These are phyloP conservation scores for Apamea anceps DNA, from an alignment of 2,888 invertebrate genomes.

Conservation along the genomic window DNA sequence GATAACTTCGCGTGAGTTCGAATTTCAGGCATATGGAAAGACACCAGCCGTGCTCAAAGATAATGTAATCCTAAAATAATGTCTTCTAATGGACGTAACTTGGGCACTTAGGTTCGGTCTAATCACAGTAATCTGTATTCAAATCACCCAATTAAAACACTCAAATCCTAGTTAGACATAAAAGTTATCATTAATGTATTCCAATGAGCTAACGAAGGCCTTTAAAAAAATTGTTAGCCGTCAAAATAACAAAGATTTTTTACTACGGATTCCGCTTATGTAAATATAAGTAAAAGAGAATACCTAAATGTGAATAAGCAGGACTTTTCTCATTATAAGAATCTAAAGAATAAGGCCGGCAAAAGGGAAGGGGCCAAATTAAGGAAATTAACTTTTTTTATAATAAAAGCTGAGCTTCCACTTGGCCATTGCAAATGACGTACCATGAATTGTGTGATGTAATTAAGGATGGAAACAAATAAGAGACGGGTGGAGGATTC, in stretches of 20 bases:
- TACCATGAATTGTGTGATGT: slow-evolving; percentile 84
- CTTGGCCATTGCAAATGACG: slow-evolving; percentile 84
- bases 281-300: slow-evolving; percentile 75
- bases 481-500: slow-evolving; percentile 66
- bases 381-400: slow-evolving; percentile 88
- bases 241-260: slow-evolving; percentile 62
- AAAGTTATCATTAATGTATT: slow-evolving; percentile 52
- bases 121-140: slow-evolving; percentile 55
- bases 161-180: slow-evolving; percentile 46
- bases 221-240: slow-evolving; percentile 29
- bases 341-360: slow-evolving; percentile 78
- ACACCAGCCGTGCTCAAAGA: slow-evolving; percentile 6
- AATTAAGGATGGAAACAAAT: slow-evolving; percentile 80
- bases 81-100: slow-evolving; percentile 44
- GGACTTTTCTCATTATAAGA: slow-evolving; percentile 78
- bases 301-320: slow-evolving; percentile 75
- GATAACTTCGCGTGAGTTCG: neutral
- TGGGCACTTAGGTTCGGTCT: slow-evolving; percentile 40
- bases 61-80: slow-evolving; percentile 39
- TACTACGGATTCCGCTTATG: slow-evolving; percentile 68
- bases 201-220: slow-evolving; percentile 42
- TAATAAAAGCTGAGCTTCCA: slow-evolving; percentile 77
- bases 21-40: slow-evolving; percentile 20
- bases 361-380: slow-evolving; percentile 84
- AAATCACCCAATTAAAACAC: slow-evolving; percentile 54